Conservation (phyloP, 2,888 invertebrate genomes). For the Leuctra nigra region DNA sequence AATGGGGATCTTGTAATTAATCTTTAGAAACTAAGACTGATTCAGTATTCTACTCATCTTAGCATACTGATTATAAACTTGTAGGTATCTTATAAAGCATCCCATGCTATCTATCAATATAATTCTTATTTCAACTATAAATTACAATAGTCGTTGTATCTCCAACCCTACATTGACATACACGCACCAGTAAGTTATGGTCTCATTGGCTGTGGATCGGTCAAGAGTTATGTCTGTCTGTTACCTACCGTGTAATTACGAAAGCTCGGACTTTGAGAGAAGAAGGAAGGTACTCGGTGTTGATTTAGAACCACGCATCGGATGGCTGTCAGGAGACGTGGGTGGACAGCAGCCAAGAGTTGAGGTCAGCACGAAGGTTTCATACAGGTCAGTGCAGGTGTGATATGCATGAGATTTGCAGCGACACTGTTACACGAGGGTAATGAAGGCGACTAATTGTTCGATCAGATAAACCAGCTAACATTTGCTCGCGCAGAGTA, state of each 20-base stretch:
- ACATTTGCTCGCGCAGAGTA: too few relatives aligned
- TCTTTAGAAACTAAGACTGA: constrained; percentile 18
- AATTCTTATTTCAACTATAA: constrained; percentile 15
- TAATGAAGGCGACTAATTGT: too few relatives aligned
- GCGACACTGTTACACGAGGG: too few relatives aligned
- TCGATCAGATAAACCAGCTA: too few relatives aligned
- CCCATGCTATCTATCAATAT: constrained; percentile 18
- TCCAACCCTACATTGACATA: constrained; percentile 3
- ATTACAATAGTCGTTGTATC: constrained; percentile 10
- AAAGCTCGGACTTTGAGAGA: background rate
- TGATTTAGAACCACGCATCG: too few relatives aligned
- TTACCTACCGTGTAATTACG: constrained; percentile 12
- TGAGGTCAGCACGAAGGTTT: too few relatives aligned
- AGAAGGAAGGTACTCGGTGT: background rate
- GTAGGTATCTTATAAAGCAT: constrained; percentile 10
- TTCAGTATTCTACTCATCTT: constrained; percentile 16
- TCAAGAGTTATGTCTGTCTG: constrained; percentile 15
- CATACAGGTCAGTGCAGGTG: too few relatives aligned
- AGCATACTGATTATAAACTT: constrained; percentile 15
- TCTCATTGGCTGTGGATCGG: background rate
- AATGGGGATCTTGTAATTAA: constrained; percentile 20
- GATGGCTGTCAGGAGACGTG: too few relatives aligned
- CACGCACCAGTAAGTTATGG: constrained; percentile 14
- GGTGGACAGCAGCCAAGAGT: too few relatives aligned
- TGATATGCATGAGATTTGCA: too few relatives aligned